These are phyloP conservation scores for Idaea straminata DNA, from an alignment of 2,888 invertebrate genomes.

Conservation along the genomic window DNA sequence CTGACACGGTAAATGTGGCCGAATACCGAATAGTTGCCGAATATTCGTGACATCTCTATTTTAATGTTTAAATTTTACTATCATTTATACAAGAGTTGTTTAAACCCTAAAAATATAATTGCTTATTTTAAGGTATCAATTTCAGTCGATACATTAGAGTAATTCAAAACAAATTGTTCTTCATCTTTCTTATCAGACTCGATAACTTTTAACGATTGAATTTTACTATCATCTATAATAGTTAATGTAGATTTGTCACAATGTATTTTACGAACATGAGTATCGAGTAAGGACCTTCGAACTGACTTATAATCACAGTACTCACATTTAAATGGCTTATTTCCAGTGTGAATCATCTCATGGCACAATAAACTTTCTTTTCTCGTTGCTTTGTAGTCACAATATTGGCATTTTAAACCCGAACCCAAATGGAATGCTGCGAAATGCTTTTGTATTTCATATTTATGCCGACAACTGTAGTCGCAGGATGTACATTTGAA, in stretches of 20 bases:
- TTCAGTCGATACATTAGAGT: background rate
- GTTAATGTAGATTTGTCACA: constrained; percentile 30
- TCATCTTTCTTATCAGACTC: background rate
- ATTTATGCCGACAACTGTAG: constrained; percentile 51
- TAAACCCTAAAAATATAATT: too few relatives aligned
- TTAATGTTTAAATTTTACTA: too few relatives aligned
- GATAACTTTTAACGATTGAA: constrained; percentile 42
- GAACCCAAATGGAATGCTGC: constrained; percentile 47
- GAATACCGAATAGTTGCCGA: too few relatives aligned
- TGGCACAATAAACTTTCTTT: constrained; percentile 53
- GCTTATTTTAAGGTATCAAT: too few relatives aligned
- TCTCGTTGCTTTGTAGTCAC: constrained; percentile 47
- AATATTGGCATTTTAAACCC: constrained; percentile 50
- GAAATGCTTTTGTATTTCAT: constrained; percentile 55
- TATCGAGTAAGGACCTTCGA: constrained; percentile 42
- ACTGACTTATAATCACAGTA: constrained; percentile 51
- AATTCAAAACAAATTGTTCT: background rate
- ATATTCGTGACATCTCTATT: too few relatives aligned
- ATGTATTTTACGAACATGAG: constrained; percentile 48
- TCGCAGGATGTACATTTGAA: constrained; percentile 50
- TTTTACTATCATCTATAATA: constrained; percentile 43
- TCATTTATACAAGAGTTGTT: too few relatives aligned
- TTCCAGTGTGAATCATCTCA: constrained; percentile 53
- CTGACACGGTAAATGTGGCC: too few relatives aligned
- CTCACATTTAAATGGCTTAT: constrained; percentile 54